Conservation (phyloP, 2,888 invertebrate genomes). For the Caenorhabditis japonica region DNA sequence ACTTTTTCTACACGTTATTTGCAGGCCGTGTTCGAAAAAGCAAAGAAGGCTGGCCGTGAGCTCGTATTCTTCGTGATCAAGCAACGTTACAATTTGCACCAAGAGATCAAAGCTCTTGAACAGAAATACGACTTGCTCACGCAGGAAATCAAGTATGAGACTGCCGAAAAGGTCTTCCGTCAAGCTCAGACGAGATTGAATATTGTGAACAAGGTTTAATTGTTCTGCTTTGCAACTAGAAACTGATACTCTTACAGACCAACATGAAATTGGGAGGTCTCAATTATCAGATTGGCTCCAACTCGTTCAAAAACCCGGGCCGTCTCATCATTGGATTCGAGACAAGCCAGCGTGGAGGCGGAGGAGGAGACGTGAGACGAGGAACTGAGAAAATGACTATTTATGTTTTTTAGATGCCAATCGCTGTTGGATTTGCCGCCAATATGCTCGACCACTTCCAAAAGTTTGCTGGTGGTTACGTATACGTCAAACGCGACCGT, state of each 20-base stretch:
- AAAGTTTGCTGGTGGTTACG: slow-evolving; percentile 53
- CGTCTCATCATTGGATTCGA: slow-evolving; percentile 37
- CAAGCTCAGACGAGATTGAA: slow-evolving; percentile 40
- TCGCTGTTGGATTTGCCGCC: slow-evolving; percentile 49
- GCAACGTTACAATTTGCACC: slow-evolving; percentile 27
- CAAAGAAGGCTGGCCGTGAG: slow-evolving; percentile 12
- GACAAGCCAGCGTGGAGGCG: slow-evolving; percentile 11
- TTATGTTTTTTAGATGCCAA: slow-evolving; percentile 17
- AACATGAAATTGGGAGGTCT: slow-evolving; percentile 49
- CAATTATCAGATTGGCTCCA: slow-evolving; percentile 21
- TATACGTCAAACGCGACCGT: slow-evolving; percentile 22
- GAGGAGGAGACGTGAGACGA: slow-evolving; percentile 16
- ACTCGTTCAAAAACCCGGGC: slow-evolving; percentile 10
- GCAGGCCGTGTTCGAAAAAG: slow-evolving; percentile 20
- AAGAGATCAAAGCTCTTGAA: slow-evolving; percentile 43
- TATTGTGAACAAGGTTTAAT: slow-evolving; percentile 37
- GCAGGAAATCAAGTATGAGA: slow-evolving; percentile 31
- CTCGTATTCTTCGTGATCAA: slow-evolving; percentile 36
- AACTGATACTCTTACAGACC: slow-evolving; percentile 1
- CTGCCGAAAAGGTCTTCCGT: slow-evolving; percentile 23
- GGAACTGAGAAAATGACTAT: background rate
- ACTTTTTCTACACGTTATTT: background rate
- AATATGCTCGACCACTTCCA: slow-evolving; percentile 44
- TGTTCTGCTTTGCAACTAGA: too few species aligned
- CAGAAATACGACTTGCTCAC: slow-evolving; percentile 44